phyloP scores from a whole-genome alignment of 1,140 invertebrate genomes.

The Lethocerus indicus region DNA sequence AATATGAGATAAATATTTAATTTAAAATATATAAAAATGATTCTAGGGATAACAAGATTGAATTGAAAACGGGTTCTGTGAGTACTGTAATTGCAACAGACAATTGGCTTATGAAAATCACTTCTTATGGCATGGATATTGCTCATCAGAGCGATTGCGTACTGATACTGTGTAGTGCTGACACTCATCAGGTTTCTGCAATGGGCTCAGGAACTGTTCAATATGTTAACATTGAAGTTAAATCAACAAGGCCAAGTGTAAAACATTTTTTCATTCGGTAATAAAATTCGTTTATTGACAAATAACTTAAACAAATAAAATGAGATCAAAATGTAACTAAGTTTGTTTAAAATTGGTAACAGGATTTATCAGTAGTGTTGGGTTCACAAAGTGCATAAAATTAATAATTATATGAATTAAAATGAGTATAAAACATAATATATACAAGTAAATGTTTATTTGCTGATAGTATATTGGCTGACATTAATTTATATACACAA shows the following conservation, averaged over 20 bases:
- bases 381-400: too few relatives aligned
- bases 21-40: constrained; percentile 9
- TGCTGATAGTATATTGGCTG: too few relatives aligned
- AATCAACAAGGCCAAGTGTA: constrained; percentile 35
- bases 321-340: too few relatives aligned
- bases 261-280: constrained; percentile 38
- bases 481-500: too few relatives aligned
- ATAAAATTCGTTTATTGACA: constrained; percentile 4
- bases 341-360: too few relatives aligned
- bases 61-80: constrained; percentile 45
- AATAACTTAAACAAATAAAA: too few relatives aligned
- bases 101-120: constrained; percentile 77
- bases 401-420: too few relatives aligned
- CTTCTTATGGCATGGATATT: constrained; percentile 53
- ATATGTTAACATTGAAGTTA: constrained; percentile 66
- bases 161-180: constrained; percentile 50
- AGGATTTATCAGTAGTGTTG: too few relatives aligned
- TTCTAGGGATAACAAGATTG: constrained; percentile 56
- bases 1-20: neutral
- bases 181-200: constrained; percentile 47
- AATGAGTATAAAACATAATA: too few relatives aligned
- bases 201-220: constrained; percentile 45
- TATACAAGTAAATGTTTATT: too few relatives aligned
- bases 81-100: constrained; percentile 59
- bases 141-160: constrained; percentile 62